Percentiles rank a stretch among this genome's conserved stretches.
These are phyloP conservation scores for Heteromormyrus szaboi DNA, from an alignment of 2,797 vertebrate genomes.

Conservation along the genomic window DNA sequence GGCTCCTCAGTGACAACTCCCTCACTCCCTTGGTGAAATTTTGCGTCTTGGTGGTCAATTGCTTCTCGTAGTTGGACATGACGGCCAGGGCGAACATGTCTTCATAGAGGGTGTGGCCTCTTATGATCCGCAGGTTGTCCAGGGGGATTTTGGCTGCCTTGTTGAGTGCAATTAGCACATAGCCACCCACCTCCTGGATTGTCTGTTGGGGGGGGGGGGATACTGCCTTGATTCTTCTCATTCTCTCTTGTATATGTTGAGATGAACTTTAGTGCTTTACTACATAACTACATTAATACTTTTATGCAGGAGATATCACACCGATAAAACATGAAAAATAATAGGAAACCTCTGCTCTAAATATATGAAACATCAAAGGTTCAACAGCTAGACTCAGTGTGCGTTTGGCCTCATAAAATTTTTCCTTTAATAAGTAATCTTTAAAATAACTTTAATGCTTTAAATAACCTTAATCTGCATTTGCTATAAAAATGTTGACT, in stretches of 20 bases:
- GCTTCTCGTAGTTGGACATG: conserved; percentile 66
- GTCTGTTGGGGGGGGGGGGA: conserved; percentile 54
- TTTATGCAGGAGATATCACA: background rate
- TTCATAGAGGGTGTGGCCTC: conserved; percentile 80
- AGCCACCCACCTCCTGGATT: conserved; percentile 91
- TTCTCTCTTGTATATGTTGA: background rate
- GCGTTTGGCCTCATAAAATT: background rate
- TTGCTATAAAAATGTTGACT: background rate
- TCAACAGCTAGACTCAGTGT: background rate
- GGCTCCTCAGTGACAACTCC: conserved; percentile 68
- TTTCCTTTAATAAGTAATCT: background rate
- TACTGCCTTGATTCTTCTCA: background rate
- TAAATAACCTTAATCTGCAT: background rate
- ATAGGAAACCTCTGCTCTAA: background rate
- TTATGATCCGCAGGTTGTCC: conserved; percentile 84
- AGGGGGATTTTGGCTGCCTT: conserved; percentile 73
- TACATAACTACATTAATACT: background rate
- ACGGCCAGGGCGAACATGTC: conserved; percentile 68
- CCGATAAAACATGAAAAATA: background rate
- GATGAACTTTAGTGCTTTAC: background rate
- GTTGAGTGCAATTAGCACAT: conserved; percentile 86
- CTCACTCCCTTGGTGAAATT: conserved; percentile 48
- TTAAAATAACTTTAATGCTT: background rate
- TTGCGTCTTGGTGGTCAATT: background rate
- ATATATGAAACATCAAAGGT: background rate